Percentiles rank a stretch among this genome's conserved stretches.
These are phyloP conservation scores for Philonicus albiceps DNA, from an alignment of 2,888 invertebrate species.

Conservation along the genomic window DNA sequence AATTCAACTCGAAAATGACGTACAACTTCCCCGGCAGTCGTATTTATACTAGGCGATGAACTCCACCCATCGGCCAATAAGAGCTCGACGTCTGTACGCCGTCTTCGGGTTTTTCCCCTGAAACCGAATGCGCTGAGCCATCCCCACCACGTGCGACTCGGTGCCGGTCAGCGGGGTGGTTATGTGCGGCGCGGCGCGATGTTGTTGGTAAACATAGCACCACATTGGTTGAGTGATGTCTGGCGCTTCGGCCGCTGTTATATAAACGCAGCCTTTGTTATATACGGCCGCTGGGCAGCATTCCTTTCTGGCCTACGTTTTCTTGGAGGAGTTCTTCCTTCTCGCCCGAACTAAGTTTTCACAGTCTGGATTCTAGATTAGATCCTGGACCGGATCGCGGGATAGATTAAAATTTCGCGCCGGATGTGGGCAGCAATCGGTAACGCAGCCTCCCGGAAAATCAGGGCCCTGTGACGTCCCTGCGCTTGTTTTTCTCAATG, in stretches of 20 bases:
- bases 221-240: conserved; percentile 30
- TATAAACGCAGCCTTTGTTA: conserved; percentile 21
- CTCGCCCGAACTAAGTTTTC: background rate
- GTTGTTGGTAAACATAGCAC: conserved; percentile 29
- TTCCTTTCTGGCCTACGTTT: background rate
- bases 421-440: background rate
- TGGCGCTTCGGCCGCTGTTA: conserved; percentile 21
- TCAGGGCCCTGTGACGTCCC: background rate
- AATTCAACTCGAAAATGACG: conserved; percentile 28
- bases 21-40: conserved; percentile 51
- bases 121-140: background rate
- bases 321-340: background rate
- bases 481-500: conserved; percentile 11
- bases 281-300: background rate
- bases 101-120: conserved; percentile 25
- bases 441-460: background rate
- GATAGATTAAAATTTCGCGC: background rate
- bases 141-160: background rate
- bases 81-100: conserved; percentile 42
- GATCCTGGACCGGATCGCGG: background rate
- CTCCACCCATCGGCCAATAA: conserved; percentile 55
- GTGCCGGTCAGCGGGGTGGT: background rate
- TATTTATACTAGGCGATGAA: conserved; percentile 56
- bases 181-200: background rate
- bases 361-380: background rate